Conservation (phyloP, 2,888 invertebrate species). For the Macaria liturata region DNA sequence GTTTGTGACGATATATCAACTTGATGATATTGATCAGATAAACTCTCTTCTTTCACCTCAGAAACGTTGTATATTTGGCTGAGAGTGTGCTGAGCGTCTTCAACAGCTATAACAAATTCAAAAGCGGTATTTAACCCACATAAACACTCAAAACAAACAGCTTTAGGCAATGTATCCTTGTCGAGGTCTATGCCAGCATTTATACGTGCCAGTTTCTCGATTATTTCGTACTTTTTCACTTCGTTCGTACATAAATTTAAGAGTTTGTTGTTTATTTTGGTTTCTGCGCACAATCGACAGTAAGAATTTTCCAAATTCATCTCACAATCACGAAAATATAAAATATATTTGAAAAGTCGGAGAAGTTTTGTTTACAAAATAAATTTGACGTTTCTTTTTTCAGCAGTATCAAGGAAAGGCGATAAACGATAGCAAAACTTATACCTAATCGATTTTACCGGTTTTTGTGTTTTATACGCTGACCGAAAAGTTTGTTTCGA, state of each 20-base stretch:
- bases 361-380: too few species aligned
- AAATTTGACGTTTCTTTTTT: too few species aligned
- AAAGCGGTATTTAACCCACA: conserved; percentile 51
- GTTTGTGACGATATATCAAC: background rate
- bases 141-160: conserved; percentile 58
- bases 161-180: conserved; percentile 49
- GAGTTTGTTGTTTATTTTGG: conserved; percentile 49
- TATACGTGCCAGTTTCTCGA: conserved; percentile 49
- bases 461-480: too few species aligned
- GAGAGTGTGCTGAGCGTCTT: conserved; percentile 54
- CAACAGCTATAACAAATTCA: conserved; percentile 53
- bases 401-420: too few species aligned
- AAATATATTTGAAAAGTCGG: background rate
- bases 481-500: too few species aligned
- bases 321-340: background rate
- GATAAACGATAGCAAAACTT: too few species aligned
- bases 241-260: conserved; percentile 46
- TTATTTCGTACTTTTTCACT: conserved; percentile 42
- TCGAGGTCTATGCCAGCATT: conserved; percentile 50
- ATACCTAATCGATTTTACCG: too few species aligned
- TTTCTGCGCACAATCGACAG: conserved; percentile 58
- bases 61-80: conserved; percentile 39
- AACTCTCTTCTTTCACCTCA: conserved; percentile 47
- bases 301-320: conserved; percentile 43
- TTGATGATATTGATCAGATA: conserved; percentile 32